Evolutionary conservation across 2,888 invertebrate species (phyloP), one percentile per base, ranked within the genome.

Genomic region (Ferrisia virgata): DNA sequence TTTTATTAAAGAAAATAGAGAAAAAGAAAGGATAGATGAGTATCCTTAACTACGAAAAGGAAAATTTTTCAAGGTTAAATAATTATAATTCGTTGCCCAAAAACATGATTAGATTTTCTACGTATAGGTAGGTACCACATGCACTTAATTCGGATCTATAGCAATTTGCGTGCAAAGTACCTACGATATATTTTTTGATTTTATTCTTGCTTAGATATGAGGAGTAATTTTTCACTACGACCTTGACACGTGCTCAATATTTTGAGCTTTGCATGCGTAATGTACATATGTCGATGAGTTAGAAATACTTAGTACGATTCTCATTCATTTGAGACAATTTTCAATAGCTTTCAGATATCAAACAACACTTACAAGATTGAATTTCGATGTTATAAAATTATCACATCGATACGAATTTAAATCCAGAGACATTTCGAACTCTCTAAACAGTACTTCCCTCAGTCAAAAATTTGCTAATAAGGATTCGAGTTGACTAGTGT

Each of bases 191-290:
- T 13, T 64, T 64, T 9, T 64, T 28, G 22, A 25, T 58, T 8
- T 25, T 58, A 25, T 58, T 58, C 4, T 25, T 4, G 31, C 69
- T n/a, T n/a, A n/a, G n/a, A n/a, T n/a, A n/a, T n/a, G n/a, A n/a
- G 11, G 3, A 33, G 11, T 33, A 2, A 25, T 28, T 64, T 64
- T 64, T 64, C 2, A 31, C 15, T 36, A 33, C 18, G 18, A 76
- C 72, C 72, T 76, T 76, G 72, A 76, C 72, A 76, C 72, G 72
- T 76, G 72, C 36, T 36, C 36, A 76, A 18, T 36, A 76, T 76
- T 36, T 22, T 36, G 36, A 76, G 36, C 72, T 18, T 76, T 76
- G 72, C 31, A 31, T 28, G 69, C 15, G 18, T 33, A 76, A 1
- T 9, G 18, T 33, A 72, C 15, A n/a, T 4, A 64, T 64, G 28